Evolutionary conservation across 2,888 invertebrate genomes (phyloP).

Genomic region (Noctua fimbriata): DNA sequence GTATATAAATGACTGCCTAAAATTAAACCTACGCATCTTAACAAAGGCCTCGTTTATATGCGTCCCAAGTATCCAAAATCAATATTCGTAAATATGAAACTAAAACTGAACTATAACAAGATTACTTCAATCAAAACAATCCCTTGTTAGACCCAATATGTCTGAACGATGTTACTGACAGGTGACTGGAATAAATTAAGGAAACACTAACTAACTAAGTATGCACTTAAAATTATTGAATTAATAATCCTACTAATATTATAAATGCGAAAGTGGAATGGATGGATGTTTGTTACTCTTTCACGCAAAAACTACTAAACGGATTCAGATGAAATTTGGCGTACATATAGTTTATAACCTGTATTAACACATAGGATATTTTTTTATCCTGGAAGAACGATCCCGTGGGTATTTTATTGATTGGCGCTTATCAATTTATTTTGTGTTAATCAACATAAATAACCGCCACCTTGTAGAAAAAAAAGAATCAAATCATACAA

Average conservation of each 20-base stretch:
- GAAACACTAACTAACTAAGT: background rate
- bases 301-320: too few species aligned
- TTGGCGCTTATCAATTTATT: too few species aligned
- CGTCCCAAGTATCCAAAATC: conserved; percentile 45
- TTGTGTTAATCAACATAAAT: too few species aligned
- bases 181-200: conserved; percentile 50
- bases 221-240: conserved; percentile 36
- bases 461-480: too few species aligned
- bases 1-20: background rate
- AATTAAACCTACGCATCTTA: background rate
- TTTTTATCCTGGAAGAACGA: too few species aligned
- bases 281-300: too few species aligned
- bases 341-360: too few species aligned
- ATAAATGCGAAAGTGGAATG: too few species aligned
- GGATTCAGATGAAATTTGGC: too few species aligned
- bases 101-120: conserved; percentile 52
- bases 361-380: too few species aligned
- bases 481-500: too few species aligned
- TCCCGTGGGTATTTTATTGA: too few species aligned
- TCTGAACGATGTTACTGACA: conserved; percentile 23
- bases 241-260: background rate
- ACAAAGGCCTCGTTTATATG: conserved; percentile 18
- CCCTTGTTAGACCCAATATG: conserved; percentile 48
- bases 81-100: conserved; percentile 44
- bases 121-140: conserved; percentile 46